Base-by-base conservation (phyloP, 2,888 invertebrate genomes). In the Acronicta aceris region DNA sequence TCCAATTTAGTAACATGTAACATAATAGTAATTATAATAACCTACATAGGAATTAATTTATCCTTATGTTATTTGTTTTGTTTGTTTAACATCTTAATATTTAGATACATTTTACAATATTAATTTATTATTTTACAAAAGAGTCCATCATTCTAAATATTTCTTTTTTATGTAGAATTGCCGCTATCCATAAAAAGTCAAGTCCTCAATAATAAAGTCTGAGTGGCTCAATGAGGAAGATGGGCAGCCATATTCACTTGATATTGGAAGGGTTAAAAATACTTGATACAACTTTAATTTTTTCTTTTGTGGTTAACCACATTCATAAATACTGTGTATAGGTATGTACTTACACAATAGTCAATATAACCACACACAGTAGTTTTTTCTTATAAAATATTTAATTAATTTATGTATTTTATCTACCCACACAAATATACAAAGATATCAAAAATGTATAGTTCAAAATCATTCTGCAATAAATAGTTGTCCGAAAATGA, bases 301-400 rank as follows among this genome's bases (percentile, higher is more conserved):
- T 16, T 21, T 21, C 43, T 36, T 1, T 62, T 70, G 63, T 69
- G 66, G 51, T 55, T 30, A 45, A 70, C 55, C 69, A 5, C 55
- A 62, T 69, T 69, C 51, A 47, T 56, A 55, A 13, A 48, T 41
- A 43, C 43, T 56, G 64, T 70, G 64, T 48, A 45, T 66, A 70
- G 66, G 70, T 70, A 66, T 55, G 66, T 66, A 66, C 52, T 52
- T n/a, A n/a, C n/a, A n/a, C n/a, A 52, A 36, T 5, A 36, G 13
- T 36, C 51, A 52, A 47, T 48, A 52, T 47, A 38, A 5, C 48
- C 48, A 52, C 51, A 63, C 21, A 36, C 13, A 36, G 33, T 13
- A 36, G 12, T 13, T 36, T n/a, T n/a, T 36, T 13, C 0, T 36
- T 5, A n/a, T n/a, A n/a, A 13, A 13, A 3, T 33, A 33, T 33